Conservation (phyloP, 2,888 invertebrate species). For the Peribatodes rhomboidaria region DNA sequence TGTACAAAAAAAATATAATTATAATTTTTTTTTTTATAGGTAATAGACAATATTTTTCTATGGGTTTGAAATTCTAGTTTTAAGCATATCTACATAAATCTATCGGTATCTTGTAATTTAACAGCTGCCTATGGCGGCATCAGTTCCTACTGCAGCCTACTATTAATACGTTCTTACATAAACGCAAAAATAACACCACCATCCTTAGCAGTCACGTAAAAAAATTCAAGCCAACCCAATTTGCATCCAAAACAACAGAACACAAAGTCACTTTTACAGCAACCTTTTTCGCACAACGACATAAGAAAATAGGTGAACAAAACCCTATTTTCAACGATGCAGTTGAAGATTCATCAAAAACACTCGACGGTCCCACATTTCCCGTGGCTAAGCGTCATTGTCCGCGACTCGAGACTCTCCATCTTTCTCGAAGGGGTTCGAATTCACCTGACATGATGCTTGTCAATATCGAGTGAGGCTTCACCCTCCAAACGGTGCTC, state of each 20-base stretch:
- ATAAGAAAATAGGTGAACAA: background rate
- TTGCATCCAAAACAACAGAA: background rate
- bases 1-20: no score
- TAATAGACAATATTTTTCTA: no score
- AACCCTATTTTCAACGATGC: conserved; percentile 11
- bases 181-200: background rate
- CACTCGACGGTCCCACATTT: conserved; percentile 29
- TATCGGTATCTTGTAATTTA: no score
- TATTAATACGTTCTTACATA: no score
- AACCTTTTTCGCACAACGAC: background rate
- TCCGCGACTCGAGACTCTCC: conserved; percentile 25
- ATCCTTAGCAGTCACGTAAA: background rate
- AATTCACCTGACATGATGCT: conserved; percentile 31
- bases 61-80: no score
- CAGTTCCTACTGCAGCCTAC: no score
- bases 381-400: conserved; percentile 31
- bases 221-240: background rate
- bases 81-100: no score
- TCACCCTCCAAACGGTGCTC: conserved; percentile 22
- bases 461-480: conserved; percentile 31
- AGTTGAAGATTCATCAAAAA: conserved; percentile 28
- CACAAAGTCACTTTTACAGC: background rate
- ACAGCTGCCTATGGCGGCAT: no score
- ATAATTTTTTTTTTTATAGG: no score
- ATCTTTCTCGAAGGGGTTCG: conserved; percentile 27